A percentile compares a stretch with the other conserved stretches of the same genome.
Conservation (phyloP, 2,113 vertebrate genomes). For the Tringa solitaria region DNA sequence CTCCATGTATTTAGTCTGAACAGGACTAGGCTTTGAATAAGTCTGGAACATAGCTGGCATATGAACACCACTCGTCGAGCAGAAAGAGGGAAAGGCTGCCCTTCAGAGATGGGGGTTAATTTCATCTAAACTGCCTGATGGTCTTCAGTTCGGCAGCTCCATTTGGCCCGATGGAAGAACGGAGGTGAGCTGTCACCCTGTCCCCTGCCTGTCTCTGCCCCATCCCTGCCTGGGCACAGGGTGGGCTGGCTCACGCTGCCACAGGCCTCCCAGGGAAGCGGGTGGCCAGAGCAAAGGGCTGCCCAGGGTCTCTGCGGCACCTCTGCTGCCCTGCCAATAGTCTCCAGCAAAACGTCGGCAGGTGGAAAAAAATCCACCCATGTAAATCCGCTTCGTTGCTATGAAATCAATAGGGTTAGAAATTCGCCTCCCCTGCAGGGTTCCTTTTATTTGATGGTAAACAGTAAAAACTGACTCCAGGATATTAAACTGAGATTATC, state of each 20-base stretch:
- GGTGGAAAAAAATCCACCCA: fast-evolving
- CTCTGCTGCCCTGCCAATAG: neutral
- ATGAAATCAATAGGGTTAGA: neutral
- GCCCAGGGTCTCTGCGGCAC: neutral
- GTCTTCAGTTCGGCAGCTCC: neutral
- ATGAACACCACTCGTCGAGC: neutral
- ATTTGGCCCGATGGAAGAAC: neutral
- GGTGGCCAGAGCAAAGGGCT: neutral
- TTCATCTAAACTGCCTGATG: neutral
- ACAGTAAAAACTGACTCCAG: neutral
- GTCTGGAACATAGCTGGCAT: neutral
- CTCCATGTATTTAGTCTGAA: neutral
- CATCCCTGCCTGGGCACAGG: neutral
- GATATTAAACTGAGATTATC: neutral
- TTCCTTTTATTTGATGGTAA: neutral
- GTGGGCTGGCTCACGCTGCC: neutral
- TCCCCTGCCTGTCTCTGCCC: neutral
- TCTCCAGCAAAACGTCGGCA: neutral
- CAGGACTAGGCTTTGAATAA: neutral
- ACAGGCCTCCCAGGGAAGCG: neutral
- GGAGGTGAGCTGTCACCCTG: neutral
- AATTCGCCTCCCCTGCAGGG: neutral
- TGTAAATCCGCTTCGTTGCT: neutral
- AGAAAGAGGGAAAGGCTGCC: neutral
- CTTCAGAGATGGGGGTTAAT: neutral